phyloP scores from a whole-genome alignment of 2,797 vertebrate genomes.

The Setipinna tenuifilis region DNA sequence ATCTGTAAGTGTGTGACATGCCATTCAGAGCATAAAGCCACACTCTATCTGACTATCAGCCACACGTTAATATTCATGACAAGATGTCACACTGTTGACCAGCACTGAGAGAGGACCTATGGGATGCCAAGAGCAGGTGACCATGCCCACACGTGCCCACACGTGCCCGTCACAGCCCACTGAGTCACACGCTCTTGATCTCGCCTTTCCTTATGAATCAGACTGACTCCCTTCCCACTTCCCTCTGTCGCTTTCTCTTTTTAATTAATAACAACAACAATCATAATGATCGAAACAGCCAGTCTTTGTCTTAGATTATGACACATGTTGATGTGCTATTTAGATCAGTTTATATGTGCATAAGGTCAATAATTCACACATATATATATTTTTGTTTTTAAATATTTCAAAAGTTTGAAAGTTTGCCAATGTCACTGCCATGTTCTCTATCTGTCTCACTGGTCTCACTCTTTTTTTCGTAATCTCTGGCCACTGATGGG shows the following conservation, averaged over 20 bases:
- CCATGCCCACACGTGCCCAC: background rate
- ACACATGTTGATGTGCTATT: background rate
- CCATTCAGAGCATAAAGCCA: background rate
- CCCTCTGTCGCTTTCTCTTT: background rate
- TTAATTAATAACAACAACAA: background rate
- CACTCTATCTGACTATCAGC: background rate
- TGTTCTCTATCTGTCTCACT: too few species aligned
- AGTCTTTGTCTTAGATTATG: background rate
- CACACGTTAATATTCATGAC: conserved; percentile 14
- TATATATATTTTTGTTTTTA: too few species aligned
- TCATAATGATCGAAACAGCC: background rate
- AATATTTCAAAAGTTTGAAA: too few species aligned
- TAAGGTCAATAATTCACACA: too few species aligned
- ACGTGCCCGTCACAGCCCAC: background rate
- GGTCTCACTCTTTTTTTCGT: too few species aligned
- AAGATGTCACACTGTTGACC: background rate
- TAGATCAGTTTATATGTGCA: too few species aligned
- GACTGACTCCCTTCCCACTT: background rate
- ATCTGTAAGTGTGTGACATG: background rate
- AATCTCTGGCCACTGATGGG: background rate
- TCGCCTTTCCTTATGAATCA: background rate
- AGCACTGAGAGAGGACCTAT: background rate
- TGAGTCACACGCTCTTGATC: background rate
- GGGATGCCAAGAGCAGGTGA: background rate
- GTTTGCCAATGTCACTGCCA: too few species aligned